phyloP scores from a whole-genome alignment of 1,140 invertebrate genomes.

The Rhyacophila brunnea region DNA sequence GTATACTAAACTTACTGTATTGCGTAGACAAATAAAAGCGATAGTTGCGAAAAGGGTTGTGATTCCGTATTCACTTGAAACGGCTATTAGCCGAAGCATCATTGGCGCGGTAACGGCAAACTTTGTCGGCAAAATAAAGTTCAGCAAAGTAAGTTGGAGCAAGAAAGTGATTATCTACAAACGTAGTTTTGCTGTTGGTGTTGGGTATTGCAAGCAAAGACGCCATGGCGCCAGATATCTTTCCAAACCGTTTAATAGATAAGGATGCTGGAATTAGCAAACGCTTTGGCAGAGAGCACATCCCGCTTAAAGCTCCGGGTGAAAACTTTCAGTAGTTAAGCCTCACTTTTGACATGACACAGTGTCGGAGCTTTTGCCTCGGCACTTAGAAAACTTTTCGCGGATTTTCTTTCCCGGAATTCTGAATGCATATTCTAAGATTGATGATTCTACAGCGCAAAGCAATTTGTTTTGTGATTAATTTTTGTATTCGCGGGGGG shows the following conservation, averaged over 20 bases:
- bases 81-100: neutral
- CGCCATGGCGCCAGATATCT: slow-evolving; percentile 24
- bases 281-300: slow-evolving; percentile 31
- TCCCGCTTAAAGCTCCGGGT: slow-evolving; percentile 26
- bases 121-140: slow-evolving; percentile 29
- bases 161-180: slow-evolving; percentile 33
- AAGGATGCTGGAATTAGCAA: slow-evolving; percentile 34
- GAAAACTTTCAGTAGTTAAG: slow-evolving; percentile 34
- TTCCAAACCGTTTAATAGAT: slow-evolving; percentile 37
- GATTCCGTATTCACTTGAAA: no score
- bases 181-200: slow-evolving; percentile 26
- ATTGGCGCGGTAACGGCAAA: slow-evolving; percentile 10
- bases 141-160: slow-evolving; percentile 26
- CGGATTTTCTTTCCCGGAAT: slow-evolving; percentile 11
- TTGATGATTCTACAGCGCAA: slow-evolving; percentile 17
- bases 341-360: slow-evolving; percentile 26
- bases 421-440: slow-evolving; percentile 25
- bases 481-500: no score
- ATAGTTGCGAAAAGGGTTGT: no score
- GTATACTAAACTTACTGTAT: no score
- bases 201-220: neutral
- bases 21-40: no score
- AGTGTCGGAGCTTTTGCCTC: slow-evolving; percentile 11
- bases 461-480: neutral
- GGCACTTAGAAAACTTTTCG: slow-evolving; percentile 9